Conservation (phyloP, 2,888 invertebrate genomes). For the Sesia bembeciformis region DNA sequence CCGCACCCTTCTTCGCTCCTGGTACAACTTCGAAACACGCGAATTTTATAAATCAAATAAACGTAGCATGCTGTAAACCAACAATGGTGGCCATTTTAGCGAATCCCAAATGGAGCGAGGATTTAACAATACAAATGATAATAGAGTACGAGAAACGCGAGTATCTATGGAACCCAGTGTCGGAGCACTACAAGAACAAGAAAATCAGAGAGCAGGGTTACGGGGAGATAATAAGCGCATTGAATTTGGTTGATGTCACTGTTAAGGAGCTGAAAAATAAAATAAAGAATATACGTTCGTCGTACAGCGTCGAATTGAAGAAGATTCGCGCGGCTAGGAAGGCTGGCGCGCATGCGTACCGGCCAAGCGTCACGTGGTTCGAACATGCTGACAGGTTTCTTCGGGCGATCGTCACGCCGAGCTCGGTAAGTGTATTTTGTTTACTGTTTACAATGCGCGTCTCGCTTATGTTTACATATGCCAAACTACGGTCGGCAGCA, state of each 20-base stretch:
- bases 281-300: slow-evolving; percentile 70
- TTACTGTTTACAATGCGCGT: slow-evolving; percentile 2
- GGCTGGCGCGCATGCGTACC: slow-evolving; percentile 72
- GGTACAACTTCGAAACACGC: slow-evolving; percentile 44
- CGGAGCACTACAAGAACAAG: slow-evolving; percentile 69
- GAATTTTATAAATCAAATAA: slow-evolving; percentile 30
- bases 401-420: slow-evolving; percentile 70
- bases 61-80: slow-evolving; percentile 45
- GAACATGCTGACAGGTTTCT: slow-evolving; percentile 73
- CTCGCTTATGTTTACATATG: slow-evolving; percentile 21
- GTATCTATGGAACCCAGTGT: slow-evolving; percentile 67
- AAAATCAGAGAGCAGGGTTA: slow-evolving; percentile 68
- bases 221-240: slow-evolving; percentile 62
- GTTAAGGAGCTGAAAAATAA: slow-evolving; percentile 71
- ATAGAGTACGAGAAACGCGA: slow-evolving; percentile 69
- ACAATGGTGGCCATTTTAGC: slow-evolving; percentile 65
- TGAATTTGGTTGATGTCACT: slow-evolving; percentile 62
- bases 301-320: slow-evolving; percentile 70
- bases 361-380: slow-evolving; percentile 73
- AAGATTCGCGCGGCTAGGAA: slow-evolving; percentile 71
- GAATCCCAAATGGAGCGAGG: slow-evolving; percentile 71
- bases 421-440: slow-evolving; percentile 52
- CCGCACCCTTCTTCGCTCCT: slow-evolving; percentile 69
- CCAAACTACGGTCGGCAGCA: slow-evolving; percentile 9
- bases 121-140: slow-evolving; percentile 67